These are phyloP conservation scores for Kryptolebias ocellatus DNA, from an alignment of 2,797 vertebrate genomes.

Conservation along the genomic window DNA sequence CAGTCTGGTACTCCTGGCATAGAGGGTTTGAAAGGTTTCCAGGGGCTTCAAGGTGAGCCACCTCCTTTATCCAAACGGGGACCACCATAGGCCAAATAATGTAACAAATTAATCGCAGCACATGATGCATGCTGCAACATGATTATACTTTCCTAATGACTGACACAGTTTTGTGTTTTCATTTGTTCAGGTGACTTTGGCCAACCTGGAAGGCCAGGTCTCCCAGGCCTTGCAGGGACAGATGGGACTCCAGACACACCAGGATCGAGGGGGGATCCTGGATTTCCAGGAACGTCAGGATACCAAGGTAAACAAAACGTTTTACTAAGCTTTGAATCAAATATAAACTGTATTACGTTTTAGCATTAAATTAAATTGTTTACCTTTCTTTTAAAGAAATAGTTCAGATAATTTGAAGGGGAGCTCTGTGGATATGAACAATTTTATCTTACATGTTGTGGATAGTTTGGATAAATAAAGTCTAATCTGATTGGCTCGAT, in stretches of 20 bases:
- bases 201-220: conserved; percentile 80
- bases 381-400: background rate
- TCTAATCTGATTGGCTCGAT: too few relatives aligned
- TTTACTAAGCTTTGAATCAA: background rate
- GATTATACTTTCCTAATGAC: background rate
- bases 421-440: too few relatives aligned
- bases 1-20: conserved; percentile 81
- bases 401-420: too few relatives aligned
- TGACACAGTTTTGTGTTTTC: conserved; percentile 26
- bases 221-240: conserved; percentile 82
- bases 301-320: conserved; percentile 62
- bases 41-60: conserved; percentile 85
- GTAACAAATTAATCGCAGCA: background rate
- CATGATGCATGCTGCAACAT: background rate
- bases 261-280: conserved; percentile 85
- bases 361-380: background rate
- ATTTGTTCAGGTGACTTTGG: conserved; percentile 85
- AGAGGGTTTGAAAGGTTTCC: conserved; percentile 84
- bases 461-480: too few relatives aligned
- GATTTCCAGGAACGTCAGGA: conserved; percentile 84
- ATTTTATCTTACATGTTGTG: too few relatives aligned
- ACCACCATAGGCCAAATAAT: background rate
- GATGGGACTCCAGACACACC: conserved; percentile 81
- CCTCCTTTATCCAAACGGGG: background rate
- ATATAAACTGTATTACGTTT: background rate